These are phyloP conservation scores for Brotula barbata DNA, from an alignment of 2,797 vertebrate species.

Conservation along the genomic window DNA sequence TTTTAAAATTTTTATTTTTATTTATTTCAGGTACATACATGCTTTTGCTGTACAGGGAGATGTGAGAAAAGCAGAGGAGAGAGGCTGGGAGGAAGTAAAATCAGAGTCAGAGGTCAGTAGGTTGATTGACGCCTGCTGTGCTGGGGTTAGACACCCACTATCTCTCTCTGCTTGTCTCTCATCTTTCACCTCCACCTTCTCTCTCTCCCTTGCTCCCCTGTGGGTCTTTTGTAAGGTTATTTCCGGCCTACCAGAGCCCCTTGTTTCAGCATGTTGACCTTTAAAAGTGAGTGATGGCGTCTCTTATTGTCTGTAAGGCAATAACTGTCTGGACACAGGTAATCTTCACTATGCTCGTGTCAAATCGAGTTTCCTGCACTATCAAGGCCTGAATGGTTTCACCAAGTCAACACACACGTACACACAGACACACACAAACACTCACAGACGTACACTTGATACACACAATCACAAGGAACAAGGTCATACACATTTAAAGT, in stretches of 20 bases:
- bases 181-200: slow-evolving; percentile 21
- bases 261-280: slow-evolving; percentile 76
- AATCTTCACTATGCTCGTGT: slow-evolving; percentile 71
- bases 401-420: slow-evolving; percentile 28
- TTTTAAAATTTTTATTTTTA: too few species aligned
- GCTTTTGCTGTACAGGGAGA: neutral
- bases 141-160: slow-evolving; percentile 39
- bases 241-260: slow-evolving; percentile 61
- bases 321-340: slow-evolving; percentile 74
- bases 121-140: slow-evolving; percentile 44
- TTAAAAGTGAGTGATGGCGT: slow-evolving; percentile 73
- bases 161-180: slow-evolving; percentile 23
- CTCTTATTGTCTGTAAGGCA: slow-evolving; percentile 77
- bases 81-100: neutral
- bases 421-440: slow-evolving; percentile 28
- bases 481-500: slow-evolving; percentile 43
- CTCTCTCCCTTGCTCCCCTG: slow-evolving; percentile 37
- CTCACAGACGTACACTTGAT: slow-evolving; percentile 27
- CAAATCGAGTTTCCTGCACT: slow-evolving; percentile 68
- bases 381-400: slow-evolving; percentile 32
- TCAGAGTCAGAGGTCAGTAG: slow-evolving; percentile 30
- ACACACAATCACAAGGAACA: slow-evolving; percentile 26
- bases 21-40: neutral
- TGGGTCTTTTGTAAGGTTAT: slow-evolving; percentile 75
- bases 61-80: neutral